A percentile compares a stretch with the other conserved stretches of the same genome.
Evolutionary conservation across 2,113 vertebrate species (phyloP).

Genomic region (Scopus umbretta): DNA sequence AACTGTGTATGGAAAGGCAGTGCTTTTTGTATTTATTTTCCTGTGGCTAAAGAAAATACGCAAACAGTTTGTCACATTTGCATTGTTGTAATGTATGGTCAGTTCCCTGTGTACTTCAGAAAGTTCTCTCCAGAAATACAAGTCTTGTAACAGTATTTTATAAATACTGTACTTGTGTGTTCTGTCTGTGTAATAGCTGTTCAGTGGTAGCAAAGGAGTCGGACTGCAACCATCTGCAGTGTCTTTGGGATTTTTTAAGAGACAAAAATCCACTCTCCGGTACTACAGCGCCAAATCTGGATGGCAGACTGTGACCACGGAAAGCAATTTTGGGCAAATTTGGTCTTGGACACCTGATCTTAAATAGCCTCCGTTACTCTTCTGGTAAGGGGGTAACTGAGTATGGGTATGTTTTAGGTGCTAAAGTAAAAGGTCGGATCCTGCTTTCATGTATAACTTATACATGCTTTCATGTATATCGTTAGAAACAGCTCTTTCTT

Average conservation of each 20-base stretch:
- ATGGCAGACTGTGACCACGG: background rate
- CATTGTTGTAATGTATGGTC: conserved; percentile 57
- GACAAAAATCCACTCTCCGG: background rate
- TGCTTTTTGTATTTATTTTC: conserved; percentile 73
- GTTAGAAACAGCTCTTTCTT: conserved; percentile 1
- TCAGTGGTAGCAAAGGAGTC: conserved; percentile 14
- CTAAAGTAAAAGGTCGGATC: conserved; percentile 38
- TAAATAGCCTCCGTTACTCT: background rate
- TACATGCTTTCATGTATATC: background rate
- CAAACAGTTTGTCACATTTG: conserved; percentile 44
- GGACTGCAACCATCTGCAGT: background rate
- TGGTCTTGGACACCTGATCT: background rate
- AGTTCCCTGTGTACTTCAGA: conserved; percentile 54
- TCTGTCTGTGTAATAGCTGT: conserved; percentile 26
- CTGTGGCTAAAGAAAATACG: conserved; percentile 54
- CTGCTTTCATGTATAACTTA: conserved; percentile 7
- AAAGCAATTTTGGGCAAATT: background rate
- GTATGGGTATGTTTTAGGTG: conserved; percentile 34
- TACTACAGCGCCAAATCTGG: background rate
- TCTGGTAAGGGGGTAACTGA: background rate
- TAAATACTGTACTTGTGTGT: conserved; percentile 56
- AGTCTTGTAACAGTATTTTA: conserved; percentile 53
- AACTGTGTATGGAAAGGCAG: conserved; percentile 63
- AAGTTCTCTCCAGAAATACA: conserved; percentile 59
- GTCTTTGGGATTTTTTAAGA: background rate